Conservation (phyloP, 2,888 invertebrate genomes). For the Laothoe populi region DNA sequence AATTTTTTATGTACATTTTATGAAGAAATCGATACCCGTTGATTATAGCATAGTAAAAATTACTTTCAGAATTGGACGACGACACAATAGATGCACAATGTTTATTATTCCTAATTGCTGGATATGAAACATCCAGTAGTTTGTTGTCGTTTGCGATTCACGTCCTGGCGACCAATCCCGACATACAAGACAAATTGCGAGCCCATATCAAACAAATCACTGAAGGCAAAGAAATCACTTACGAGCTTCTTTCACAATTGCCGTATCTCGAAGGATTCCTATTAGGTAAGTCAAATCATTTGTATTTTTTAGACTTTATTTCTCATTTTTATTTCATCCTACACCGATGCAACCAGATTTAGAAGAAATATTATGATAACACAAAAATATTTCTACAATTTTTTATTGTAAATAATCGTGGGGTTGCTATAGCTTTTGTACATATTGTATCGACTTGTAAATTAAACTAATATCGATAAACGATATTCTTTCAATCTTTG, state of each 20-base stretch:
- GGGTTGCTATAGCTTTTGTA: no score
- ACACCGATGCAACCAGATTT: no score
- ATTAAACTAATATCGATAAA: no score
- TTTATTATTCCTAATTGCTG: conserved; percentile 85
- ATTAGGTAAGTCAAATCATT: conserved; percentile 52
- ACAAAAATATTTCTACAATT: no score
- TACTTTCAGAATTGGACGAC: conserved; percentile 73
- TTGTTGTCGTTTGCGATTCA: conserved; percentile 83
- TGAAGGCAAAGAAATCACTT: conserved; percentile 65
- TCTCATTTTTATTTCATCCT: no score
- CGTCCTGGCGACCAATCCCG: conserved; percentile 76
- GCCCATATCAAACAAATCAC: conserved; percentile 68
- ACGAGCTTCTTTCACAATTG: conserved; percentile 65
- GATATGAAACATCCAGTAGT: conserved; percentile 86
- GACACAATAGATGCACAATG: conserved; percentile 84
- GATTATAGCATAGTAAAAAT: neutral
- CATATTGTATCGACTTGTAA: no score
- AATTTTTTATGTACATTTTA: no score
- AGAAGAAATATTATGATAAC: no score
- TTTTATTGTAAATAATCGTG: no score
- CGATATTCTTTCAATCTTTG: no score
- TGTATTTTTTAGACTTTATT: neutral
- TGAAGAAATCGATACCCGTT: neutral
- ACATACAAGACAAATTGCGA: conserved; percentile 74
- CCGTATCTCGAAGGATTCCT: conserved; percentile 72